A percentile compares a stretch with the other conserved stretches of the same genome.
These are phyloP conservation scores for Puntigrus tetrazona DNA, from an alignment of 2,113 vertebrate genomes.

Conservation along the genomic window DNA sequence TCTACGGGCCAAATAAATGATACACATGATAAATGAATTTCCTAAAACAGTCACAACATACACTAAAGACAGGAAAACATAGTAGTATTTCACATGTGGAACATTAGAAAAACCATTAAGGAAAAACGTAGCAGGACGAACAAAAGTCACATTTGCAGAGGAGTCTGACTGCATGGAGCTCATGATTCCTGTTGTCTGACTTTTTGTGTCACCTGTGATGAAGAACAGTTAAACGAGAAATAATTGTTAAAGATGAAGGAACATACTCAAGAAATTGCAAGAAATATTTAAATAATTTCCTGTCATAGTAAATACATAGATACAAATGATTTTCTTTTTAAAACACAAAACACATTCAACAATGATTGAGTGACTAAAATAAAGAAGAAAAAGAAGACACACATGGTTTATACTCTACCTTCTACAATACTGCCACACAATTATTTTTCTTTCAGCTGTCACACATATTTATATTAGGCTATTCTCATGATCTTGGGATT, in stretches of 20 bases:
- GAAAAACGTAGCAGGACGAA: constrained; percentile 9
- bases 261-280: too few species aligned
- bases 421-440: background rate
- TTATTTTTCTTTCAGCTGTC: background rate
- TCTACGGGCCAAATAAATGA: constrained; percentile 3
- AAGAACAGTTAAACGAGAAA: too few species aligned
- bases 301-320: too few species aligned
- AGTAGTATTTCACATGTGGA: background rate
- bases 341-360: too few species aligned
- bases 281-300: too few species aligned
- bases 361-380: too few species aligned
- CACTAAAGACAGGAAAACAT: constrained; percentile 18
- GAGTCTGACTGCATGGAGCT: background rate
- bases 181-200: background rate
- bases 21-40: constrained; percentile 25
- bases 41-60: constrained; percentile 33
- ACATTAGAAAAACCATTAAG: background rate
- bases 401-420: constrained; percentile 16
- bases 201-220: constrained; percentile 27
- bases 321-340: too few species aligned
- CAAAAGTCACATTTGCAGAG: constrained; percentile 6
- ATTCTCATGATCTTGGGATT: background rate
- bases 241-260: too few species aligned
- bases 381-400: too few species aligned
- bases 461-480: constrained; percentile 17